Evolutionary conservation across 2,113 vertebrate species (phyloP).

Genomic region (Dermatemys mawii): DNA sequence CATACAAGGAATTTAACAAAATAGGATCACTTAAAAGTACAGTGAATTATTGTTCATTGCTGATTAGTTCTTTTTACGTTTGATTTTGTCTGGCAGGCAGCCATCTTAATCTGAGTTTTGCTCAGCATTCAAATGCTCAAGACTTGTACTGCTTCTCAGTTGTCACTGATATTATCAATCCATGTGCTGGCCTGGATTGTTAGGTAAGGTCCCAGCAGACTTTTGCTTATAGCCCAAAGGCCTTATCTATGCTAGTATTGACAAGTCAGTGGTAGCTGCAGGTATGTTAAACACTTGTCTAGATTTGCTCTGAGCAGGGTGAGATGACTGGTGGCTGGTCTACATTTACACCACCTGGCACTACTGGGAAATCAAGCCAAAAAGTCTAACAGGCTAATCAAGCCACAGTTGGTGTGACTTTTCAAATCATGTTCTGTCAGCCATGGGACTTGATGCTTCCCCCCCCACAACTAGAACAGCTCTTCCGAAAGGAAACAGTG

Average conservation of each 20-base stretch:
- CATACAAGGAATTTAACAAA: neutral
- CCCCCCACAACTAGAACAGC: neutral
- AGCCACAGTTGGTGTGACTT: neutral
- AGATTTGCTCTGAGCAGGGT: accelerated
- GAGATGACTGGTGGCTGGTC: neutral
- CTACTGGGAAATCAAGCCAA: neutral
- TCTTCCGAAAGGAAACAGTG: neutral
- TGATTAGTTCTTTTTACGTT: neutral
- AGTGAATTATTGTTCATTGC: neutral
- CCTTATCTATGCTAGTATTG: accelerated
- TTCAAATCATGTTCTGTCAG: neutral
- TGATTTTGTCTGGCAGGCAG: accelerated
- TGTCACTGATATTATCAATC: accelerated
- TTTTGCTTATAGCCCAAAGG: neutral
- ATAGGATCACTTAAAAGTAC: accelerated
- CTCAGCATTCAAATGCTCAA: accelerated
- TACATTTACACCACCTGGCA: neutral
- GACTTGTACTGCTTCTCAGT: accelerated
- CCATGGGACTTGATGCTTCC: neutral
- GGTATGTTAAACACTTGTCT: accelerated
- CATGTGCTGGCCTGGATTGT: accelerated
- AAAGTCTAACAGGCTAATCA: neutral
- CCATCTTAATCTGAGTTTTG: accelerated
- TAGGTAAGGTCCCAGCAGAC: accelerated
- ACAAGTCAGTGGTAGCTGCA: accelerated